phyloP scores from a whole-genome alignment of 2,888 invertebrate species.

The Andrena dorsata region DNA sequence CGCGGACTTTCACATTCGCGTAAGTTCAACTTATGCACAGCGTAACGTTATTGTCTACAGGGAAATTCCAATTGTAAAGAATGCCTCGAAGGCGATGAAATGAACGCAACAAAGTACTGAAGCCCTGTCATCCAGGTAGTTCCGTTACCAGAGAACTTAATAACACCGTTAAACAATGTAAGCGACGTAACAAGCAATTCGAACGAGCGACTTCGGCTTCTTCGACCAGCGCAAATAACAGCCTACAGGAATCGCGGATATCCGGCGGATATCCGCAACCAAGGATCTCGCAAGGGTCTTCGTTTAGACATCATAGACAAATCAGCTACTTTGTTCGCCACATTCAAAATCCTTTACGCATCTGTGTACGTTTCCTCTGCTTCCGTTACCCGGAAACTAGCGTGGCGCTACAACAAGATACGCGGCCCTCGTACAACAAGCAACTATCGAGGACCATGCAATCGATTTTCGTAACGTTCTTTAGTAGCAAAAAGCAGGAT shows the following conservation, averaged over 20 bases:
- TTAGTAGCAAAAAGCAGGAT: no score
- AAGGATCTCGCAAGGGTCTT: constrained; percentile 20
- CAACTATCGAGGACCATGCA: background rate
- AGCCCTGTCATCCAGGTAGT: no score
- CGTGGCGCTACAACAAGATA: background rate
- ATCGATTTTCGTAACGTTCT: background rate
- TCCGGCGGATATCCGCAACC: constrained; percentile 74
- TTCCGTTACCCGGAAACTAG: background rate
- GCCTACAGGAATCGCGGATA: constrained; percentile 61
- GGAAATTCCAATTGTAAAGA: no score
- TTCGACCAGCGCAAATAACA: constrained; percentile 47
- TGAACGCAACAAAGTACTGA: no score
- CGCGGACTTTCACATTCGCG: no score
- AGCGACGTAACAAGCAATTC: constrained; percentile 17
- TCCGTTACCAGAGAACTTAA: no score
- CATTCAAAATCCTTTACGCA: constrained; percentile 13
- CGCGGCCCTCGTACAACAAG: background rate
- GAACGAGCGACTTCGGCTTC: constrained; percentile 29
- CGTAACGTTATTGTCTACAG: no score
- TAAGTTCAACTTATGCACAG: no score
- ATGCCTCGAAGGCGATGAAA: no score
- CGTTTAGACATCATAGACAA: constrained; percentile 18
- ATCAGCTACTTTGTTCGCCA: constrained; percentile 7
- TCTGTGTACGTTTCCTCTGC: background rate
- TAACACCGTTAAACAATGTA: constrained; percentile 26